Percentiles rank a stretch among this genome's conserved stretches.
Evolutionary conservation across 1,140 invertebrate genomes (phyloP).

Genomic region (Acyrthosiphon pisum): DNA sequence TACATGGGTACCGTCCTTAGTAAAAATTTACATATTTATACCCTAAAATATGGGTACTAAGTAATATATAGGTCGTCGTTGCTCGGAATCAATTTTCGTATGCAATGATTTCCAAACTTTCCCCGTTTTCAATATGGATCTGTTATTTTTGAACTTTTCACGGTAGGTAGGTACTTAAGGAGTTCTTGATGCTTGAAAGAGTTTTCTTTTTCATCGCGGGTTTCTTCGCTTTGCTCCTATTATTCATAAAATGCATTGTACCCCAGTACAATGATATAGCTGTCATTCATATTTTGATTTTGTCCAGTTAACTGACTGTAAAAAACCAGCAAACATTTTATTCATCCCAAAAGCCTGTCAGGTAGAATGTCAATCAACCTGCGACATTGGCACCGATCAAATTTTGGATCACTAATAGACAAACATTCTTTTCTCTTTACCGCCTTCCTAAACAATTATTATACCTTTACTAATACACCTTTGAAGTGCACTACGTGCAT

Average conservation of each 20-base stretch:
- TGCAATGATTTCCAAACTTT: too few species aligned
- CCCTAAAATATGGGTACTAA: too few species aligned
- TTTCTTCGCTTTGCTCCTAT: not conserved
- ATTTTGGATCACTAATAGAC: not conserved
- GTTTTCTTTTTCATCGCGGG: not conserved
- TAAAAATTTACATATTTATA: too few species aligned
- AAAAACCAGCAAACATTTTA: not conserved
- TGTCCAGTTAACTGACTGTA: not conserved
- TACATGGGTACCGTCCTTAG: too few species aligned
- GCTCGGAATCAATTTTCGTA: too few species aligned
- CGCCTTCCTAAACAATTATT: not conserved
- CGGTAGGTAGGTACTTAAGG: too few species aligned
- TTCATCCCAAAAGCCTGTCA: not conserved
- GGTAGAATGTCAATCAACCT: not conserved
- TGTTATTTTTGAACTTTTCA: not conserved
- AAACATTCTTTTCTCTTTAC: not conserved
- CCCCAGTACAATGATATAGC: not conserved
- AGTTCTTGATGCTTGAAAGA: not conserved
- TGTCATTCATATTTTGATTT: not conserved
- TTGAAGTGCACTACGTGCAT: not conserved
- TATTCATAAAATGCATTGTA: not conserved
- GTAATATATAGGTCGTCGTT: too few species aligned
- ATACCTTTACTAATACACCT: not conserved
- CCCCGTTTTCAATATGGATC: not conserved
- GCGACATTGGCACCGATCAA: not conserved